Conservation (phyloP, 2,797 vertebrate species). For the Microcaecilia unicolor region DNA sequence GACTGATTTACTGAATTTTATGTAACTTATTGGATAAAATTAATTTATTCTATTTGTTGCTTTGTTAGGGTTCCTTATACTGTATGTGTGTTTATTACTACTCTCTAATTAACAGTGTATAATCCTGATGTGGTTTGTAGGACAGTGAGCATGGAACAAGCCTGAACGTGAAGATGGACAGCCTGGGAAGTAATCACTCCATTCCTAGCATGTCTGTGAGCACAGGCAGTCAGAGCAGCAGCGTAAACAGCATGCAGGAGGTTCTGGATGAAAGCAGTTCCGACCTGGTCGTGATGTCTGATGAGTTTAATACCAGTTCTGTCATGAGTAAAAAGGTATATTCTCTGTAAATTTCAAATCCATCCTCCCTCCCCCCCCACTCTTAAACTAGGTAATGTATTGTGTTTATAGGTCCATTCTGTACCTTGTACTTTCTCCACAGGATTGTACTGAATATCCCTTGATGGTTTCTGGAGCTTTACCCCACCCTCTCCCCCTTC, state of each 20-base stretch:
- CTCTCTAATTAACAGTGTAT: no score
- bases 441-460: no score
- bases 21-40: no score
- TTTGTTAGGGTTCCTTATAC: no score
- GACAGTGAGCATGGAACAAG: conserved; percentile 80
- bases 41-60: no score
- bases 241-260: conserved; percentile 95
- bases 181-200: conserved; percentile 95
- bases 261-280: conserved; percentile 85
- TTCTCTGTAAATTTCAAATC: conserved; percentile 17
- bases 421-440: no score
- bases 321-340: conserved; percentile 81
- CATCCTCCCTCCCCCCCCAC: conserved; percentile 18
- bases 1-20: no score
- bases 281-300: conserved; percentile 77
- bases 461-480: conserved; percentile 24
- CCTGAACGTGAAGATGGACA: conserved; percentile 85
- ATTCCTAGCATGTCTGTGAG: conserved; percentile 92
- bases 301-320: conserved; percentile 71
- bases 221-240: conserved; percentile 96
- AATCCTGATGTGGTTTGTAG: no score
- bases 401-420: no score
- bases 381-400: no score
- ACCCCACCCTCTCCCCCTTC: background rate
- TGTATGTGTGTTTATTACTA: no score